These are phyloP conservation scores for Lycocerus yunnanus DNA, from an alignment of 2,888 invertebrate genomes.

Conservation along the genomic window DNA sequence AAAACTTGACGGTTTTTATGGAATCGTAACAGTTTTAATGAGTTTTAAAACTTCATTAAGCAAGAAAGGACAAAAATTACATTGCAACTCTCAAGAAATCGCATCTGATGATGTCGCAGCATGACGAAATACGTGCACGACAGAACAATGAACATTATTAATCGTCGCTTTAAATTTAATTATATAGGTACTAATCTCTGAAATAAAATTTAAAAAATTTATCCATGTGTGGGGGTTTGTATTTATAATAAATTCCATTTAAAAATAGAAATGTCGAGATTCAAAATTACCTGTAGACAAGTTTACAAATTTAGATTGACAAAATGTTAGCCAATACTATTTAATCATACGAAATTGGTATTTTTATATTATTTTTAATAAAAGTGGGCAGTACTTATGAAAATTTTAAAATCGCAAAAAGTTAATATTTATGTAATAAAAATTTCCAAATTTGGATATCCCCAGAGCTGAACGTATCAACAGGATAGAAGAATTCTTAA, in stretches of 20 bases:
- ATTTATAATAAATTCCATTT: background rate
- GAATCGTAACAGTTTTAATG: background rate
- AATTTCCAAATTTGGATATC: too few species aligned
- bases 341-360: background rate
- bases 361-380: background rate
- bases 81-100: background rate
- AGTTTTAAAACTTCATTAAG: background rate
- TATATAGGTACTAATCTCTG: background rate
- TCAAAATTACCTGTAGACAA: background rate
- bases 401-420: too few species aligned
- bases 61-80: background rate
- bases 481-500: too few species aligned
- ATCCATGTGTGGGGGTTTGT: background rate
- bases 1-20: background rate
- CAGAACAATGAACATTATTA: background rate
- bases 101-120: background rate
- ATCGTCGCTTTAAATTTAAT: background rate
- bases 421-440: too few species aligned
- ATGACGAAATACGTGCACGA: background rate
- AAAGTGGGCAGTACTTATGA: too few species aligned
- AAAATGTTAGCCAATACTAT: background rate
- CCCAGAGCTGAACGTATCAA: too few species aligned
- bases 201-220: background rate
- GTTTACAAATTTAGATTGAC: background rate
- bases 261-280: background rate